phyloP scores from a whole-genome alignment of 2,113 vertebrate species.

The Engystomops pustulosus region DNA sequence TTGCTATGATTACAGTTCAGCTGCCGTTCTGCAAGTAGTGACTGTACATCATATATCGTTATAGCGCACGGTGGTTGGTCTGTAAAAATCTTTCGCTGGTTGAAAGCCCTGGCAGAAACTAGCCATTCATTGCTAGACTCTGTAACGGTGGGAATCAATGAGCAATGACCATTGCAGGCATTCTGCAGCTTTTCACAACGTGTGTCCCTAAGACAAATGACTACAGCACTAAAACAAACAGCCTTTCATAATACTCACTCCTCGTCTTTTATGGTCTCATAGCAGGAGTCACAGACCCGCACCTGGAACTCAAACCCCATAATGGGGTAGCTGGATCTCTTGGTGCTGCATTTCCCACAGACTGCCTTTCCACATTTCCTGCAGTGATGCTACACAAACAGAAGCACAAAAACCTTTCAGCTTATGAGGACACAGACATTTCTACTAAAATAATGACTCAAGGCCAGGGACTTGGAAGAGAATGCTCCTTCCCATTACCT shows the following conservation, averaged over 20 bases:
- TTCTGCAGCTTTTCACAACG: no score
- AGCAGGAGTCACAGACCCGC: conserved; percentile 92
- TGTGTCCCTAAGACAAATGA: no score
- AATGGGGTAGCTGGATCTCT: conserved; percentile 88
- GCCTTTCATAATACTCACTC: conserved; percentile 82
- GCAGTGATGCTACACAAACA: conserved; percentile 89
- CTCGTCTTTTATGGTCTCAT: conserved; percentile 92
- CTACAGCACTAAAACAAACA: not conserved
- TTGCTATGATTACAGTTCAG: no score
- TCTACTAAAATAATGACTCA: not conserved
- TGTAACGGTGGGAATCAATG: no score
- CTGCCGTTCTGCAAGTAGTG: no score
- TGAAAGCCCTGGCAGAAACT: no score
- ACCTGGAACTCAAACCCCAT: conserved; percentile 99
- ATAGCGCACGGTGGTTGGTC: no score
- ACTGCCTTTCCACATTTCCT: conserved; percentile 95
- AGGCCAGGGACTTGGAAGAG: not conserved
- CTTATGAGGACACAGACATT: not conserved
- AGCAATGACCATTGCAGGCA: no score
- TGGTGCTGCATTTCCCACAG: conserved; percentile 94
- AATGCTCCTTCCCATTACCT: conserved; percentile 75
- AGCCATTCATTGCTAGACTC: no score
- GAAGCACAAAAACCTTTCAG: not conserved
- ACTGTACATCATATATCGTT: no score
- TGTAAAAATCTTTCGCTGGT: no score